phyloP scores from a whole-genome alignment of 2,113 vertebrate genomes.

The Asarcornis scutulata region DNA sequence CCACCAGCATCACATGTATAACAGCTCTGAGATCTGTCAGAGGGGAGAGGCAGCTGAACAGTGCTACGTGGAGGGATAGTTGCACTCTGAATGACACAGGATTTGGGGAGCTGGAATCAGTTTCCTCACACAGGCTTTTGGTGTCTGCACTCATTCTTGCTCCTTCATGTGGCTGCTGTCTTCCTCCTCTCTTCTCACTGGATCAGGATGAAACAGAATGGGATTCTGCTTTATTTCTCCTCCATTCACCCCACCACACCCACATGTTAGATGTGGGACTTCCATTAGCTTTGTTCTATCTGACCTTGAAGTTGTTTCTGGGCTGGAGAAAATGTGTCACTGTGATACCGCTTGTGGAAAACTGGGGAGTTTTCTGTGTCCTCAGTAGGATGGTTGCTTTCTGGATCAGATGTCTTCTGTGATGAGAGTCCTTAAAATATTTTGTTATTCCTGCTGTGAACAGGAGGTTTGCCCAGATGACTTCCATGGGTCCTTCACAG shows the following conservation, averaged over 20 bases:
- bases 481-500: not conserved
- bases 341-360: not conserved
- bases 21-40: not conserved
- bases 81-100: not conserved
- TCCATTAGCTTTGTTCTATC: not conserved
- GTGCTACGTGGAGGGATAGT: not conserved
- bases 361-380: not conserved
- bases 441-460: not conserved
- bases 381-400: not conserved
- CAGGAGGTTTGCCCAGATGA: not conserved
- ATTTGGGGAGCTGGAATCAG: not conserved
- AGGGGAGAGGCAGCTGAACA: not conserved
- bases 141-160: not conserved
- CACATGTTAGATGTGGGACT: slow-evolving; percentile 2
- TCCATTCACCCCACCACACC: not conserved
- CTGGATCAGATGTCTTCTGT: not conserved
- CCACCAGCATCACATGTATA: accelerated
- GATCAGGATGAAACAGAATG: slow-evolving; percentile 33
- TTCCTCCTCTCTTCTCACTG: slow-evolving; percentile 19
- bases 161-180: slow-evolving; percentile 48
- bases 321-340: not conserved
- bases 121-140: not conserved
- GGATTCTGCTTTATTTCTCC: slow-evolving; percentile 15
- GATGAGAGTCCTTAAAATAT: not conserved
- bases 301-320: not conserved